Evolutionary conservation across 2,888 invertebrate species (phyloP).

Genomic region (Prosapia bicincta): DNA sequence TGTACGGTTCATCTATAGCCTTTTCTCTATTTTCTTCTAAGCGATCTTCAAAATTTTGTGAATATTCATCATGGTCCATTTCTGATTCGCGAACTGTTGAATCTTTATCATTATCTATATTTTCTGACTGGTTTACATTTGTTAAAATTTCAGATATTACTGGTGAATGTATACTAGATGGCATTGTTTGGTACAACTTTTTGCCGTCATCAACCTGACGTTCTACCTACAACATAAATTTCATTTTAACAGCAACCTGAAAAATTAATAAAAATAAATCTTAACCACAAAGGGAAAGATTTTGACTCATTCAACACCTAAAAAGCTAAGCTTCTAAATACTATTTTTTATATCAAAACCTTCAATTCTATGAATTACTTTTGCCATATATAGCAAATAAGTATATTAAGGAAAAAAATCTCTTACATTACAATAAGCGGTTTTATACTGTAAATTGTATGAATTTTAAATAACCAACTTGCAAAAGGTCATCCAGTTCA

Average conservation of each 20-base stretch:
- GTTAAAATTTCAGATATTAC: neutral
- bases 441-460: no score
- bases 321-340: no score
- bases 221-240: conserved; percentile 55
- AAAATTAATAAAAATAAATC: no score
- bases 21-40: conserved; percentile 36
- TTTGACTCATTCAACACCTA: no score
- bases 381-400: neutral
- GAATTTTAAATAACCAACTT: conserved; percentile 47
- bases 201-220: conserved; percentile 59
- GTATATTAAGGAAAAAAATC: neutral
- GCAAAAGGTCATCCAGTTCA: conserved; percentile 65
- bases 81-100: conserved; percentile 35
- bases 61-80: conserved; percentile 41
- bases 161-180: conserved; percentile 50
- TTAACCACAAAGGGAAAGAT: no score
- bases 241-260: no score
- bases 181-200: conserved; percentile 69
- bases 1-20: conserved; percentile 34
- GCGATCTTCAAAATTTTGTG: conserved; percentile 47
- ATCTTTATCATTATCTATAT: neutral
- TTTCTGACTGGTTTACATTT: neutral
- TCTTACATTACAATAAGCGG: no score
- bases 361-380: neutral
- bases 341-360: conserved; percentile 6